phyloP scores from a whole-genome alignment of 2,888 invertebrate genomes.

The Neoascia interrupta region DNA sequence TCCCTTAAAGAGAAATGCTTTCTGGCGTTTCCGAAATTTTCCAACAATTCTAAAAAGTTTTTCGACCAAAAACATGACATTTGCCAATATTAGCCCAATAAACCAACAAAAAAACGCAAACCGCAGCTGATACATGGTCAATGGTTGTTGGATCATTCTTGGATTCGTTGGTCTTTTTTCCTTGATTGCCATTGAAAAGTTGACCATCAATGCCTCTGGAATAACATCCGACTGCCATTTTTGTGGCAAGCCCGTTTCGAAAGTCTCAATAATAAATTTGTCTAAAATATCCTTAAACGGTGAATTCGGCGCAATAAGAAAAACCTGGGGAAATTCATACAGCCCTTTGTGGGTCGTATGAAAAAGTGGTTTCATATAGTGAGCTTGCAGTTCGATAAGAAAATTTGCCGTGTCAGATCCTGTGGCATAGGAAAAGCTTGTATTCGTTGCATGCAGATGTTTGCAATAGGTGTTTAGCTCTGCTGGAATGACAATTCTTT shows the following conservation, averaged over 20 bases:
- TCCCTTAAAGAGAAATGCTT: no score
- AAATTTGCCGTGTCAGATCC: constrained; percentile 13
- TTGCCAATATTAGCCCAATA: neutral
- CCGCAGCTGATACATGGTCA: neutral
- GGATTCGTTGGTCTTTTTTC: no score
- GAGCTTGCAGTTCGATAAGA: neutral
- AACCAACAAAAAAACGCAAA: neutral
- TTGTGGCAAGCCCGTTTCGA: neutral
- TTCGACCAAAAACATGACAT: neutral
- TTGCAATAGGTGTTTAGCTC: neutral
- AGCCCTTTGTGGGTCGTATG: neutral
- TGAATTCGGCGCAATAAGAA: no score
- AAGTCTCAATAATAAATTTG: neutral
- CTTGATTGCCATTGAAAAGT: neutral
- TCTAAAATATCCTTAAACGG: neutral
- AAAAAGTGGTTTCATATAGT: neutral
- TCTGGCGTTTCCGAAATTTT: neutral
- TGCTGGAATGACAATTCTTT: neutral
- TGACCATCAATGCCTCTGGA: neutral
- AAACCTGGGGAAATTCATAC: no score
- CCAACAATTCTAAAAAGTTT: no score
- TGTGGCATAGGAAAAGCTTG: neutral
- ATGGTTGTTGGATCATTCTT: neutral
- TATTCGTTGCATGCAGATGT: constrained; percentile 12
- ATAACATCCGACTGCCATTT: neutral